Base-by-base conservation (phyloP, 2,113 vertebrate genomes). In the Pionites leucogaster region DNA sequence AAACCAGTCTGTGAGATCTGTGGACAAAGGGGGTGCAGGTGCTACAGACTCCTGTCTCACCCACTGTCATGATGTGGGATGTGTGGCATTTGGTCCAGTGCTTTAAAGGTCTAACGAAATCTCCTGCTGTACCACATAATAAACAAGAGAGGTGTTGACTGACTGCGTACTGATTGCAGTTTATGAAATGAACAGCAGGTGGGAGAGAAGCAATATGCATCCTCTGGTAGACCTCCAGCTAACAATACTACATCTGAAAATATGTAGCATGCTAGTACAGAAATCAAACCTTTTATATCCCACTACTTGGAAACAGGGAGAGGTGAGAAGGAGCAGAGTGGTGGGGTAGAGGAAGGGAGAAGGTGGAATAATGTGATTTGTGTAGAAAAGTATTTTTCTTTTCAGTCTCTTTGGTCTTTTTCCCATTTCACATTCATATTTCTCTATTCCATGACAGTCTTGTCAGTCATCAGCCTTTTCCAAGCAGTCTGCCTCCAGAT, bases 171-270 rank as follows among this genome's bases (percentile, higher is more conserved):
- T 68, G 88, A 89, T 93, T 97, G 98, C 96, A 96, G 78, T 97
- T 97, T 92, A 74, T 96, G 91, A 93, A 94, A 63, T 95, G 85
- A 95, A 97, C 97, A 95, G 97, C 97, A 97, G 97, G 97, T 96
- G 98, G 97, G 85, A 92, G 96, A 94, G 93, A 76, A 97, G 97
- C 89, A 81, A 78, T 82, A 86, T 96, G 85, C 94, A 97, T 96
- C 84, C 67, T 93, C 88, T 52, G 62, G 49, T 62, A 88, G 89
- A 92, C 67, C 92, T 93, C 76, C 96, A 88, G 82, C 46, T 79
- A 85, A 82, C 78, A 91, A 88, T 42, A 37, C 85, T 86, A 59
- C 42, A 41, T 72, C 70, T 68, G 72, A 94, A 63, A 76, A 89
- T 33, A 8, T 6, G 27, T 1, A 71, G 33, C 50, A 17, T 37